Evolutionary conservation across 2,797 vertebrate genomes (phyloP).

Genomic region (Spinus pinus): DNA sequence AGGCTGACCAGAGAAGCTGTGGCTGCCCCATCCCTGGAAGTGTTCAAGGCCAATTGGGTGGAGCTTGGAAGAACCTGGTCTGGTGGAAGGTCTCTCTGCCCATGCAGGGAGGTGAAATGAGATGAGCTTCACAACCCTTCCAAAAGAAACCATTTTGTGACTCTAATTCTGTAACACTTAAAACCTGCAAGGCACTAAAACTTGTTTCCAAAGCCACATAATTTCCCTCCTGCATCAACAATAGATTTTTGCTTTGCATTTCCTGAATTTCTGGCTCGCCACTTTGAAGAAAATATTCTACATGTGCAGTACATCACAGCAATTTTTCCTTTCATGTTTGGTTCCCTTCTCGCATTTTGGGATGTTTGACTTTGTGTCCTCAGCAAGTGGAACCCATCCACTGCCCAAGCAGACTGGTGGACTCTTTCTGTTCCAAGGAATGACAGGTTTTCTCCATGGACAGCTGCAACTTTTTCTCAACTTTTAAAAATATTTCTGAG

Average conservation of each 20-base stretch:
- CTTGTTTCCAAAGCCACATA: neutral
- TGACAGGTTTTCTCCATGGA: accelerated
- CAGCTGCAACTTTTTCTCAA: neutral
- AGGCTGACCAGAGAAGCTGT: neutral
- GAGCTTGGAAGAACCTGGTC: accelerated
- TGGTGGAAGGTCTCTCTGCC: neutral
- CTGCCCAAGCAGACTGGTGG: neutral
- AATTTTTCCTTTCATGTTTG: neutral
- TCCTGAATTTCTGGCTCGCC: neutral
- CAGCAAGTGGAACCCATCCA: accelerated
- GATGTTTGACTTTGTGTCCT: neutral
- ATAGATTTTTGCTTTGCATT: neutral
- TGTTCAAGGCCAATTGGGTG: neutral
- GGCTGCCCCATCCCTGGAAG: neutral
- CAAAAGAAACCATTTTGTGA: neutral
- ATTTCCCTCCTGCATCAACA: neutral
- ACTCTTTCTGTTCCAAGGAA: neutral
- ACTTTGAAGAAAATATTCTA: neutral
- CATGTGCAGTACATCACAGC: neutral
- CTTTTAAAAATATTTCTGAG: neutral
- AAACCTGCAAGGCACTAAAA: neutral
- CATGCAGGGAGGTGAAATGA: neutral
- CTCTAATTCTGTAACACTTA: too few relatives aligned
- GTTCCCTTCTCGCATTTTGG: neutral
- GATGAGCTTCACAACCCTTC: neutral